A percentile compares a stretch with the other conserved stretches of the same genome.
These are phyloP conservation scores for Drosophila orosa DNA, from an alignment of 1,140 invertebrate species.

Conservation along the genomic window DNA sequence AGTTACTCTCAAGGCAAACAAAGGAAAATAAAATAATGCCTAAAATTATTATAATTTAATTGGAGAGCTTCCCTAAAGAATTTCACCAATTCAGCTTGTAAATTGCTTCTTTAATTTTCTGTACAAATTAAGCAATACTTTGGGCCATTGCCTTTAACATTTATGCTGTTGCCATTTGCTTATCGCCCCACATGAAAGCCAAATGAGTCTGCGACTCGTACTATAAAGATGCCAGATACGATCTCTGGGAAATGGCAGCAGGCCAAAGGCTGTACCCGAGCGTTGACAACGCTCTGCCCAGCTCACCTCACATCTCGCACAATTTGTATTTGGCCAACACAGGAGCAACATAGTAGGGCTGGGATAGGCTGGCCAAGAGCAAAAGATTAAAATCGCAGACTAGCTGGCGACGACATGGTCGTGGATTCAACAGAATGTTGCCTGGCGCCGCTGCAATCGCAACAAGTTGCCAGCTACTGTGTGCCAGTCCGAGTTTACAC, in stretches of 20 bases:
- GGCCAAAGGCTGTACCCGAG: slow-evolving; percentile 18
- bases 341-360: slow-evolving; percentile 9
- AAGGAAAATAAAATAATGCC: neutral
- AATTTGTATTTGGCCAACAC: slow-evolving; percentile 57
- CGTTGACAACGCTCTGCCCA: slow-evolving; percentile 29
- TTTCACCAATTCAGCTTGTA: neutral
- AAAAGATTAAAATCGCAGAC: slow-evolving; percentile 76
- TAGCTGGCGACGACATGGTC: slow-evolving; percentile 54
- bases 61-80: neutral
- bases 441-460: slow-evolving; percentile 55
- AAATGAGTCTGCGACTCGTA: slow-evolving; percentile 33
- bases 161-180: slow-evolving; percentile 12
- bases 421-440: slow-evolving; percentile 43
- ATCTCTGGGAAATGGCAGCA: slow-evolving; percentile 37
- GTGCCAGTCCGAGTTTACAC: slow-evolving; percentile 6
- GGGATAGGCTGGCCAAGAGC: slow-evolving; percentile 38
- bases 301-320: slow-evolving; percentile 37
- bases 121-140: slow-evolving; percentile 14
- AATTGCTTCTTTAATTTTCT: neutral
- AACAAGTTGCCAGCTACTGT: slow-evolving; percentile 63
- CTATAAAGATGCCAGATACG: slow-evolving; percentile 37
- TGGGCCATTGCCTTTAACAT: slow-evolving; percentile 3
- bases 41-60: neutral
- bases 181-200: slow-evolving; percentile 31
- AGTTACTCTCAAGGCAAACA: neutral